A percentile compares a stretch with the other conserved stretches of the same genome.
phyloP scores from a whole-genome alignment of 2,888 invertebrate species.

The Selenia dentaria region DNA sequence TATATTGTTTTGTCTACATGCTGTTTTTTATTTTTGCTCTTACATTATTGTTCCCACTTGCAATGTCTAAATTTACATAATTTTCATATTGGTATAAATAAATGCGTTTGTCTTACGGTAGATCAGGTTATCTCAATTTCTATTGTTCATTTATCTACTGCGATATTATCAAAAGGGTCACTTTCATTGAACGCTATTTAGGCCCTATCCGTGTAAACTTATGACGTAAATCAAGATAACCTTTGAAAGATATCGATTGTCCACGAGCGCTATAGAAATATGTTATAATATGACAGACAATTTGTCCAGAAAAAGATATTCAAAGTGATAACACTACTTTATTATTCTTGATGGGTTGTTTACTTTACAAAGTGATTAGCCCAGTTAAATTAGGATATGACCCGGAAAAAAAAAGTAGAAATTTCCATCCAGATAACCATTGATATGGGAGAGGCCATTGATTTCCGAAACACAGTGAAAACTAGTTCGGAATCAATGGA shows the following conservation, averaged over 20 bases:
- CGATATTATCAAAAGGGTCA: slow-evolving; percentile 14
- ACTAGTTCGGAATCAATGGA: too few relatives aligned
- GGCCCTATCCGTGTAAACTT: slow-evolving; percentile 24
- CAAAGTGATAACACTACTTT: slow-evolving; percentile 22
- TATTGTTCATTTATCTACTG: slow-evolving; percentile 8
- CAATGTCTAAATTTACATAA: too few relatives aligned
- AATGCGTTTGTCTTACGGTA: too few relatives aligned
- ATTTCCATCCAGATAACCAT: too few relatives aligned
- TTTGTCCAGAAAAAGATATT: slow-evolving; percentile 17
- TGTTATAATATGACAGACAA: slow-evolving; percentile 19
- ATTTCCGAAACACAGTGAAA: too few relatives aligned
- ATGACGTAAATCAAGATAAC: slow-evolving; percentile 33
- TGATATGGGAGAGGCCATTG: too few relatives aligned
- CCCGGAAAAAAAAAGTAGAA: too few relatives aligned
- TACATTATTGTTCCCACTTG: too few relatives aligned
- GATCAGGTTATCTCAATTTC: not conserved
- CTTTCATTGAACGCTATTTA: slow-evolving; percentile 24
- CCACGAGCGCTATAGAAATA: slow-evolving; percentile 22
- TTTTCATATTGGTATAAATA: too few relatives aligned
- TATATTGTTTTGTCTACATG: too few relatives aligned
- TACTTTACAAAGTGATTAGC: slow-evolving; percentile 2
- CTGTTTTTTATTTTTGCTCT: too few relatives aligned
- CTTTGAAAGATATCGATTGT: slow-evolving; percentile 27
- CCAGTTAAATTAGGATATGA: too few relatives aligned
- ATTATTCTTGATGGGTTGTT: slow-evolving; percentile 5